Evolutionary conservation across 2,797 vertebrate genomes (phyloP).

Genomic region (Thaleichthys pacificus): DNA sequence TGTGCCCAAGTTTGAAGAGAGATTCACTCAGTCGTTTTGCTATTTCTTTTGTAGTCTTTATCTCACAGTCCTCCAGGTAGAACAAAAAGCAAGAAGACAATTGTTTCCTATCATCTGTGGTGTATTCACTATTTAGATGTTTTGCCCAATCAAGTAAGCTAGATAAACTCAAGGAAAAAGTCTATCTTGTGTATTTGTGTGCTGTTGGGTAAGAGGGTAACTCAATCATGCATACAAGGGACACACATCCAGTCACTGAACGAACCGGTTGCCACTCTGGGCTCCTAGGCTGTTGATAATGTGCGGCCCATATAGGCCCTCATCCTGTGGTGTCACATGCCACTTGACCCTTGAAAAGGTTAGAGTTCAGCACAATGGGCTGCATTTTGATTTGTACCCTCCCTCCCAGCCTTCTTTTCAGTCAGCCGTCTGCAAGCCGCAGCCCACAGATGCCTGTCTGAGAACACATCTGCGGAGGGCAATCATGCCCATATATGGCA

Average conservation of each 20-base stretch:
- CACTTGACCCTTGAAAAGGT: constrained; percentile 68
- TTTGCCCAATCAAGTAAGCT: not conserved
- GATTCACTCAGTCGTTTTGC: not conserved
- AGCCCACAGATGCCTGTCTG: constrained; percentile 1
- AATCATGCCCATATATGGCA: not conserved
- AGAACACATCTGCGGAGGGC: constrained; percentile 45
- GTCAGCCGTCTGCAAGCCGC: constrained; percentile 33
- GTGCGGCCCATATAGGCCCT: constrained; percentile 53
- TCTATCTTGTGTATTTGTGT: constrained; percentile 20
- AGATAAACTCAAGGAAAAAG: too few relatives aligned
- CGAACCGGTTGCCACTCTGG: constrained; percentile 58
- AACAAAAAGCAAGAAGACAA: not conserved
- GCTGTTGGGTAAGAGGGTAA: not conserved
- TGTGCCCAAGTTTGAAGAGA: constrained; percentile 12
- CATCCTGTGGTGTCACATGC: constrained; percentile 64
- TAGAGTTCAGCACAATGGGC: constrained; percentile 62
- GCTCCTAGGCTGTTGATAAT: constrained; percentile 49
- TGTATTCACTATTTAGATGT: constrained; percentile 21
- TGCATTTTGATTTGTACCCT: constrained; percentile 57
- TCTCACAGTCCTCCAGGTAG: not conserved
- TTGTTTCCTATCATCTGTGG: not conserved
- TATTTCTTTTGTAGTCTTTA: not conserved
- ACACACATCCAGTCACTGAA: constrained; percentile 21
- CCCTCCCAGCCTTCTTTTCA: constrained; percentile 27
- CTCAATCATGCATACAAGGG: not conserved